Conservation (phyloP, 2,888 invertebrate genomes). For the Bhutanitis thaidina region DNA sequence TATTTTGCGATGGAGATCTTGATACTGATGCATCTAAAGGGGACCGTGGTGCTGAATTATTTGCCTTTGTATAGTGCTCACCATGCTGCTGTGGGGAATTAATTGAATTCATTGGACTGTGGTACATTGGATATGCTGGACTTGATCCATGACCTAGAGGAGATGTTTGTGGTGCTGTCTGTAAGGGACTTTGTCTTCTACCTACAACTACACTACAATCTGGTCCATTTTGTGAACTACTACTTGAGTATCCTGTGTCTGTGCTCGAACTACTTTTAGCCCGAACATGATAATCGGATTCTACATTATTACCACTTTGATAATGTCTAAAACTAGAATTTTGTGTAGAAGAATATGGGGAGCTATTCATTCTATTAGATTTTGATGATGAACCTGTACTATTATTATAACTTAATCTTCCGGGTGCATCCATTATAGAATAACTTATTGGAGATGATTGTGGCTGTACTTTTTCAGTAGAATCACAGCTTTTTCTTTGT, state of each 20-base stretch:
- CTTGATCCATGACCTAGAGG: constrained; percentile 87
- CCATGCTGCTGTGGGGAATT: constrained; percentile 85
- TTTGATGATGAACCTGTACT: constrained; percentile 75
- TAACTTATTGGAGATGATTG: constrained; percentile 88
- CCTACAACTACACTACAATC: constrained; percentile 84
- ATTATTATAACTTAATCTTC: constrained; percentile 81
- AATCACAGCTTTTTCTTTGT: constrained; percentile 78
- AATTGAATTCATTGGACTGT: constrained; percentile 89
- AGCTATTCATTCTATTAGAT: constrained; percentile 66
- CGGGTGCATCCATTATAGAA: constrained; percentile 86
- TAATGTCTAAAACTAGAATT: constrained; percentile 82
- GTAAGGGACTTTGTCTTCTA: constrained; percentile 84
- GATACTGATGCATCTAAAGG: constrained; percentile 85
- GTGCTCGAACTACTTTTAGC: constrained; percentile 82
- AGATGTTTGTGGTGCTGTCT: constrained; percentile 86
- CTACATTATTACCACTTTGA: constrained; percentile 80
- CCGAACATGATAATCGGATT: constrained; percentile 81
- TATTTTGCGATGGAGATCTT: constrained; percentile 80
- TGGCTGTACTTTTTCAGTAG: constrained; percentile 71
- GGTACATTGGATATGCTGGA: constrained; percentile 91
- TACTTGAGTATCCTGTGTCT: constrained; percentile 82
- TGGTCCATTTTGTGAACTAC: constrained; percentile 82
- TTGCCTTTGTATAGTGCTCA: constrained; percentile 72
- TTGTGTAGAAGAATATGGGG: constrained; percentile 75
- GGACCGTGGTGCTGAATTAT: constrained; percentile 82